A percentile compares a stretch with the other conserved stretches of the same genome.
These are phyloP conservation scores for Cynoglossus semilaevis DNA, from an alignment of 2,113 vertebrate species.

Conservation along the genomic window DNA sequence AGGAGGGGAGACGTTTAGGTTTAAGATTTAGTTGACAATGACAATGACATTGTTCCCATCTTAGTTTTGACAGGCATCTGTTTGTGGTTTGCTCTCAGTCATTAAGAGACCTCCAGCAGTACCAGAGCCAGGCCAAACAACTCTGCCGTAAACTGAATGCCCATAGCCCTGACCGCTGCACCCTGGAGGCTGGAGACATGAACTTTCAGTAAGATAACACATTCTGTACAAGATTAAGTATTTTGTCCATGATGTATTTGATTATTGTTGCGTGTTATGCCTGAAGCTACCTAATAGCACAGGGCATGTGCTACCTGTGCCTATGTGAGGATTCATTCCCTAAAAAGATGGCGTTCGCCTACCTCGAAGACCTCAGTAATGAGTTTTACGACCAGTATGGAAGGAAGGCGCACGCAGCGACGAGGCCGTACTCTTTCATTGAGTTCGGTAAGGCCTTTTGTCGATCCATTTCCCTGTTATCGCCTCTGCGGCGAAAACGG, in stretches of 20 bases:
- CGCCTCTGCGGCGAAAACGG: not conserved
- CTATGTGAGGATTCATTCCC: slow-evolving; percentile 90
- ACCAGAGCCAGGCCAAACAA: slow-evolving; percentile 96
- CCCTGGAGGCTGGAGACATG: slow-evolving; percentile 88
- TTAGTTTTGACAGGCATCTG: not conserved
- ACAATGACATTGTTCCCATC: too few relatives aligned
- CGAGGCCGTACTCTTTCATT: slow-evolving; percentile 97
- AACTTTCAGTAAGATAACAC: slow-evolving; percentile 88
- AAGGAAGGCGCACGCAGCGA: slow-evolving; percentile 86
- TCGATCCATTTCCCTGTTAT: not conserved
- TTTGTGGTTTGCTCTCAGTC: slow-evolving; percentile 70
- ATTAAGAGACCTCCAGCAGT: slow-evolving; percentile 91
- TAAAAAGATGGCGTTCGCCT: slow-evolving; percentile 91
- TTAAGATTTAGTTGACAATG: too few relatives aligned
- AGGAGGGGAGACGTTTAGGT: too few relatives aligned
- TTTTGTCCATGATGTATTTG: not conserved
- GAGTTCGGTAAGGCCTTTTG: slow-evolving; percentile 84
- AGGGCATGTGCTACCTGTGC: slow-evolving; percentile 90
- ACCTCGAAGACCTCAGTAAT: slow-evolving; percentile 88
- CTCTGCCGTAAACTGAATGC: slow-evolving; percentile 91
- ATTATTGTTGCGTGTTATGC: not conserved
- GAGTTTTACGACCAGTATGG: slow-evolving; percentile 94
- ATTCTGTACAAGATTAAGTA: not conserved
- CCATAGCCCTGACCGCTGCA: slow-evolving; percentile 93
- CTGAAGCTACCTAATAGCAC: slow-evolving; percentile 86